Conservation (phyloP, 2,797 vertebrate genomes). For the Sternotherus odoratus region DNA sequence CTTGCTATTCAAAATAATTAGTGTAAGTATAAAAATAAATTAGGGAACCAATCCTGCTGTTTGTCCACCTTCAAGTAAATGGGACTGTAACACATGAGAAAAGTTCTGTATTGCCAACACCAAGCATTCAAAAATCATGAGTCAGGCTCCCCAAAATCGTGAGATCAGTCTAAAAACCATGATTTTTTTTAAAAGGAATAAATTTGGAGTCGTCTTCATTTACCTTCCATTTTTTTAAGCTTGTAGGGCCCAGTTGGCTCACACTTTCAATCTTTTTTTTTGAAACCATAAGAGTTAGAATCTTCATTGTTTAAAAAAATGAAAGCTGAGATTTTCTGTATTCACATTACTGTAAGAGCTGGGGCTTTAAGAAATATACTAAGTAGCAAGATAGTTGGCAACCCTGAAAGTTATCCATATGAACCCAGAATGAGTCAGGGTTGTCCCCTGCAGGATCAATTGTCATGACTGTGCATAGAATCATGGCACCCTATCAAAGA, state of each 20-base stretch:
- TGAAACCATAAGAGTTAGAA: background rate
- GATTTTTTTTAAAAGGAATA: background rate
- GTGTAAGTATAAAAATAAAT: background rate
- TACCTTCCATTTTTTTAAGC: background rate
- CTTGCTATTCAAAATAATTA: background rate
- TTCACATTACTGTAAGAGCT: background rate
- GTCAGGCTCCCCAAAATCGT: background rate
- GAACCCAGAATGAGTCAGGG: background rate
- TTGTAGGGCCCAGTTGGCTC: background rate
- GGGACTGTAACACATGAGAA: background rate
- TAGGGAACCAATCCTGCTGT: background rate
- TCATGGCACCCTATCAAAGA: background rate
- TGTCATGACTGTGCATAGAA: background rate
- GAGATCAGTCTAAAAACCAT: background rate
- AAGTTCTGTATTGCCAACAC: background rate
- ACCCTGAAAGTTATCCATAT: background rate
- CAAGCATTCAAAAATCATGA: background rate
- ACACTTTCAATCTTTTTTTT: background rate
- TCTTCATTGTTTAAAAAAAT: background rate
- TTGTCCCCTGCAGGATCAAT: background rate
- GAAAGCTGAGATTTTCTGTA: background rate
- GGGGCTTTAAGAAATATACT: background rate
- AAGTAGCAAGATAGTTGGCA: no score
- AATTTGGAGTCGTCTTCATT: background rate
- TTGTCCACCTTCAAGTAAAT: background rate